These are phyloP conservation scores for Pygathrix nemaeus DNA, from an alignment of 2,113 vertebrate species.

Conservation along the genomic window DNA sequence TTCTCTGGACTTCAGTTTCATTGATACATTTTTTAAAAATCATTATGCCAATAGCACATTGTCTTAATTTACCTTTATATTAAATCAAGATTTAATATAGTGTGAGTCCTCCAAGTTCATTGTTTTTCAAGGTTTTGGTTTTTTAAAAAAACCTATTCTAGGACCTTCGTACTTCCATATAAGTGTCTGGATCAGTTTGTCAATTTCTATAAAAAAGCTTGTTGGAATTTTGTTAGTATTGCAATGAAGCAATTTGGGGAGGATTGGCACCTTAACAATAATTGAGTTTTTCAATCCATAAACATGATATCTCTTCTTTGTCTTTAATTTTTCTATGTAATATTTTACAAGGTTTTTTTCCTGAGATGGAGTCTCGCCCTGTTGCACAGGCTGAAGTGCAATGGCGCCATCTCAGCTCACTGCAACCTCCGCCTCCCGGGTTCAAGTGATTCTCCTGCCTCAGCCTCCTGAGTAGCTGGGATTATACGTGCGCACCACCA, in stretches of 20 bases:
- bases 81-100: background rate
- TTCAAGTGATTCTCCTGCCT: no score
- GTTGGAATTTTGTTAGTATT: background rate
- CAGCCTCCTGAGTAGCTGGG: no score
- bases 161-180: background rate
- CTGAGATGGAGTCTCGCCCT: no score
- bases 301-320: background rate
- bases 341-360: background rate
- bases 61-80: background rate
- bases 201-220: background rate
- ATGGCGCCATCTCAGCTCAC: no score
- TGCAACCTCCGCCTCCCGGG: no score
- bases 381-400: no score
- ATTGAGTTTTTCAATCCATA: background rate
- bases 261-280: background rate
- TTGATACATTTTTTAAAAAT: background rate
- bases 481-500: no score
- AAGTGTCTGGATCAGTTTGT: background rate
- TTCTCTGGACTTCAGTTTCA: background rate
- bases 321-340: background rate
- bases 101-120: background rate
- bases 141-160: background rate
- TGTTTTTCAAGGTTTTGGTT: background rate
- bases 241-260: background rate
- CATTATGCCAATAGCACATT: background rate